Conservation (phyloP, 2,797 vertebrate genomes). For the Ammospiza maritima region DNA sequence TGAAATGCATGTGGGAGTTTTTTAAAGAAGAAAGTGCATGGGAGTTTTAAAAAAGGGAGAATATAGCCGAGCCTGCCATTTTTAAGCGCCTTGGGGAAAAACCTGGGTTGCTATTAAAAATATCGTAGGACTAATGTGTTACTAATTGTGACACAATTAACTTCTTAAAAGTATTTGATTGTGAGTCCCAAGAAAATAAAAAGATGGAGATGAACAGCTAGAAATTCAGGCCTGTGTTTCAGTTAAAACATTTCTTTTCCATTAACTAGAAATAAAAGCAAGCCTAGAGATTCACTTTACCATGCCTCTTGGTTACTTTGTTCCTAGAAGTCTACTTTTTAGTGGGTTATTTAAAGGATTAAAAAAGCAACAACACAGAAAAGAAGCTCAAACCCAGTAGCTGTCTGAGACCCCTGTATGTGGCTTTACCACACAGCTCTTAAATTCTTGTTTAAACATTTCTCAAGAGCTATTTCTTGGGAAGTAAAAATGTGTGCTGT, state of each 20-base stretch:
- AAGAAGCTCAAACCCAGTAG: conserved; percentile 38
- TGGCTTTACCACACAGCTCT: conserved; percentile 62
- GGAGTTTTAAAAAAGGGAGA: conserved; percentile 46
- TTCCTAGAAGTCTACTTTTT: conserved; percentile 53
- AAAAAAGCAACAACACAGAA: not conserved
- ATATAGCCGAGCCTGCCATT: conserved; percentile 41
- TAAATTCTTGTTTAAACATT: conserved; percentile 75
- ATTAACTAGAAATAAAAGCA: conserved; percentile 55
- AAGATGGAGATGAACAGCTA: conserved; percentile 10
- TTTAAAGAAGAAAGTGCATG: conserved; percentile 63
- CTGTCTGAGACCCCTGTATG: conserved; percentile 23
- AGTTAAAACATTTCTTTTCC: conserved; percentile 8
- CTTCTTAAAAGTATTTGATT: conserved; percentile 28
- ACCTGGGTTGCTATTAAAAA: conserved; percentile 64
- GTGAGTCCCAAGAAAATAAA: conserved; percentile 51
- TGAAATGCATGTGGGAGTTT: conserved; percentile 68
- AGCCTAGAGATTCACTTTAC: conserved; percentile 55
- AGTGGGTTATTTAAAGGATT: conserved; percentile 59
- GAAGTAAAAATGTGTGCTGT: conserved; percentile 67
- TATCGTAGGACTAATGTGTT: conserved; percentile 65
- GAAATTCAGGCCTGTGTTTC: conserved; percentile 42
- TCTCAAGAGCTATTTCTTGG: conserved; percentile 60
- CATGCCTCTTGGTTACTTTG: conserved; percentile 15
- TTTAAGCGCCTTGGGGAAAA: conserved; percentile 63
- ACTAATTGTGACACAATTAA: conserved; percentile 72